Percentiles rank a stretch among this genome's conserved stretches.
Evolutionary conservation across 2,797 vertebrate species (phyloP).

Genomic region (Ispidina picta): DNA sequence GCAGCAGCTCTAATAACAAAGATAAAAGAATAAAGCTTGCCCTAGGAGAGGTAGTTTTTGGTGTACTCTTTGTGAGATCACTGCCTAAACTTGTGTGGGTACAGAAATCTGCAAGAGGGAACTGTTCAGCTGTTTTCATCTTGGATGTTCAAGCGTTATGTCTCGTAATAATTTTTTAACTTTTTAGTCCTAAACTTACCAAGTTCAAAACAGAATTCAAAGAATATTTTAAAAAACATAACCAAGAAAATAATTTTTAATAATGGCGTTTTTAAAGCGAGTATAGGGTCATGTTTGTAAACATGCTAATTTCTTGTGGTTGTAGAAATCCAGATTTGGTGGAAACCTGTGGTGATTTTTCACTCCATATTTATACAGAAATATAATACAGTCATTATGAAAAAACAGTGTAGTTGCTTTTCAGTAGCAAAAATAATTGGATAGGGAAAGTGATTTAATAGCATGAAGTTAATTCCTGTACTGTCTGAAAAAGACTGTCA

Average conservation of each 20-base stretch:
- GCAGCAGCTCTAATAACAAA: background rate
- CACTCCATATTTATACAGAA: background rate
- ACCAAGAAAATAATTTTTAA: background rate
- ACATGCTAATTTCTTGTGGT: background rate
- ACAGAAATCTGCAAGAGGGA: background rate
- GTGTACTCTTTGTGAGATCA: background rate
- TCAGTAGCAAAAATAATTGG: background rate
- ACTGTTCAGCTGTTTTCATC: background rate
- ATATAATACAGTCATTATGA: background rate
- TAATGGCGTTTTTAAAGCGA: background rate
- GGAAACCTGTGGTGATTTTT: background rate
- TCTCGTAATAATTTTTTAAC: background rate
- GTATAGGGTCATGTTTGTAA: background rate
- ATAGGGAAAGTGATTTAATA: background rate
- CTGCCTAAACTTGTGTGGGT: background rate
- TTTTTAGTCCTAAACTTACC: background rate
- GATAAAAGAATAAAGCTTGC: background rate
- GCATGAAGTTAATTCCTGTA: background rate
- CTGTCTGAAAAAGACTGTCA: background rate
- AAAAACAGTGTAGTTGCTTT: background rate
- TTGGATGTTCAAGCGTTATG: background rate
- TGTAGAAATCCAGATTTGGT: background rate
- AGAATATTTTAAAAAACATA: background rate
- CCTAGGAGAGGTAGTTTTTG: background rate
- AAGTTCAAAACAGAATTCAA: background rate